These are phyloP conservation scores for Trichonephila clavipes DNA, from an alignment of 1,140 invertebrate genomes.

Conservation along the genomic window DNA sequence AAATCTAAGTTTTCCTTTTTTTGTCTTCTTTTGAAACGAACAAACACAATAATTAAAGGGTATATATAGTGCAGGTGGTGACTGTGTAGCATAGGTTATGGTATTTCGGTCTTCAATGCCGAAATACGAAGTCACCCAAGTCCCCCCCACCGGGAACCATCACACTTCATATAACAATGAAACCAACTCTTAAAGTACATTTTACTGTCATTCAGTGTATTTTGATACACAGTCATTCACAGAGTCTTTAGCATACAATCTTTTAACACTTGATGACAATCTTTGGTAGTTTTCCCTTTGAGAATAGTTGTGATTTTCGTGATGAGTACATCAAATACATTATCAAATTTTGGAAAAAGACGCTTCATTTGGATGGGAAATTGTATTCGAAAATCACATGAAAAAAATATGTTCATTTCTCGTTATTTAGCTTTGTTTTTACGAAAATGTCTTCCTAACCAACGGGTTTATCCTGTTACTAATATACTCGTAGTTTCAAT, in stretches of 20 bases:
- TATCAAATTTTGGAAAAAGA: constrained; percentile 39
- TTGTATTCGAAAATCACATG: background rate
- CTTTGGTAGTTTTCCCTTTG: constrained; percentile 13
- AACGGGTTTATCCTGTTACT: background rate
- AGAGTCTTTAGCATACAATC: constrained; percentile 27
- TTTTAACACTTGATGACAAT: constrained; percentile 2
- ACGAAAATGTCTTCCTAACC: constrained; percentile 1
- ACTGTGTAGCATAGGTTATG: constrained; percentile 75
- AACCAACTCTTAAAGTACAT: constrained; percentile 13
- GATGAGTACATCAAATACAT: constrained; percentile 32
- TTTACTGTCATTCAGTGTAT: constrained; percentile 39
- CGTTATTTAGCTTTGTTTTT: background rate
- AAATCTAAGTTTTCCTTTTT: constrained; percentile 74
- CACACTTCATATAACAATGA: constrained; percentile 41
- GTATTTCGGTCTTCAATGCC: constrained; percentile 51
- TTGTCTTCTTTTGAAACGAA: constrained; percentile 52
- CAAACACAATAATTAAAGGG: constrained; percentile 74
- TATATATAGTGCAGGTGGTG: constrained; percentile 70
- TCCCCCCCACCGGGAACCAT: constrained; percentile 65
- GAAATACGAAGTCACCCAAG: constrained; percentile 72
- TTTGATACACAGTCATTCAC: constrained; percentile 30
- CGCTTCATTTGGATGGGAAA: constrained; percentile 11
- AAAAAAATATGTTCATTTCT: background rate
- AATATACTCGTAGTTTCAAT: background rate
- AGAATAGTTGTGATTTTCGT: constrained; percentile 38